A percentile compares a stretch with the other conserved stretches of the same genome.
Evolutionary conservation across 2,888 invertebrate genomes (phyloP).

Genomic region (Pristionchus entomophagus): DNA sequence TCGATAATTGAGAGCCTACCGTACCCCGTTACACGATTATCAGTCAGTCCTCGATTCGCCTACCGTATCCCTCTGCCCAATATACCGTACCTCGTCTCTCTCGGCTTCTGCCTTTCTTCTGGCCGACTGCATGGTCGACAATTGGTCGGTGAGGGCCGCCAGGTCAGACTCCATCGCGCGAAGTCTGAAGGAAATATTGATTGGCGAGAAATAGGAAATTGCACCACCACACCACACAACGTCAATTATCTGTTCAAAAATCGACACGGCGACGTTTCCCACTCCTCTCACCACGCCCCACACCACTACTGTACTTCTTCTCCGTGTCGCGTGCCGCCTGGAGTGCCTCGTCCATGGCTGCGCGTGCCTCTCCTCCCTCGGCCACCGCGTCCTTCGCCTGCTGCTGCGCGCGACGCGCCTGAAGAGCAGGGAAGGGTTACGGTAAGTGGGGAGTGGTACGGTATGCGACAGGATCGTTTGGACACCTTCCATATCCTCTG

Average conservation of each 20-base stretch:
- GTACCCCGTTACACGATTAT: not conserved
- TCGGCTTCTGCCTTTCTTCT: constrained; percentile 55
- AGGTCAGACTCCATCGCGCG: constrained; percentile 54
- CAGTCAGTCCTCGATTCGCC: not conserved
- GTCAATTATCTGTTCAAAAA: not conserved
- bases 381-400: constrained; percentile 49
- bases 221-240: not conserved
- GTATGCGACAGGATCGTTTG: too few species aligned
- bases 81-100: constrained; percentile 47
- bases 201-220: not conserved
- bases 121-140: constrained; percentile 43
- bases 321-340: constrained; percentile 59
- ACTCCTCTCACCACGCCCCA: not conserved
- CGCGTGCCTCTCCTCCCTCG: constrained; percentile 57
- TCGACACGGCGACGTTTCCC: not conserved
- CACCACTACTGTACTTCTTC: constrained; percentile 50
- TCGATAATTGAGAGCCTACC: not conserved
- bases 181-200: not conserved
- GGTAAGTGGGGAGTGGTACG: too few species aligned
- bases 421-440: not conserved
- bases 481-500: too few species aligned
- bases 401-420: constrained; percentile 42
- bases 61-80: not conserved
- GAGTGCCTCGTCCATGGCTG: constrained; percentile 61
- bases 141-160: constrained; percentile 48